Percentiles rank a stretch among this genome's conserved stretches.
These are phyloP conservation scores for Geotrypetes seraphini DNA, from an alignment of 2,797 vertebrate genomes.

Conservation along the genomic window DNA sequence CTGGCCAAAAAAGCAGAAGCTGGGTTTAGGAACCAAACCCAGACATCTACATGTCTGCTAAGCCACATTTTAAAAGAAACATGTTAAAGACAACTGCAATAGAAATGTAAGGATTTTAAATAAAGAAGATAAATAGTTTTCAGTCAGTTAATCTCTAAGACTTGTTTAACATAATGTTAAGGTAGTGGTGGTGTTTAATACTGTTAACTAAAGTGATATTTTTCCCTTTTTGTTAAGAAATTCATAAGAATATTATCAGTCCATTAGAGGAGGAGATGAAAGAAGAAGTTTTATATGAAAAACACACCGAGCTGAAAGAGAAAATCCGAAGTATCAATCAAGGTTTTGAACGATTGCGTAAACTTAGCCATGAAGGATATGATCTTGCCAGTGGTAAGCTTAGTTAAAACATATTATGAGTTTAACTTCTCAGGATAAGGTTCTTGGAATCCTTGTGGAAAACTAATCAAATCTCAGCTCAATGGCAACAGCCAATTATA, in stretches of 20 bases:
- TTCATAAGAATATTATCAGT: constrained; percentile 79
- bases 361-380: constrained; percentile 84
- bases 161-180: neutral
- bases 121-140: no score
- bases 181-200: neutral
- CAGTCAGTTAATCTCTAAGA: neutral
- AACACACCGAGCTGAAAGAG: constrained; percentile 80
- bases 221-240: constrained; percentile 48
- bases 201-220: no score
- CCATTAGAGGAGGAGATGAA: constrained; percentile 65
- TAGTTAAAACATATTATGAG: rapidly evolving
- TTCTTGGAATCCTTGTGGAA: no score
- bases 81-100: no score
- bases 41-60: no score
- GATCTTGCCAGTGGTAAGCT: constrained; percentile 61
- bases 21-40: no score
- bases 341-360: constrained; percentile 81
- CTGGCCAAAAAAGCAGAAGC: no score
- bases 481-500: no score
- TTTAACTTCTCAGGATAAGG: no score
- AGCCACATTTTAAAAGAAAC: no score
- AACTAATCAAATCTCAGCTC: no score
- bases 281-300: constrained; percentile 61
- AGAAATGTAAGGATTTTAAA: no score
- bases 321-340: constrained; percentile 78